Evolutionary conservation across 1,140 invertebrate genomes (phyloP).

Genomic region (Lepidurus apus): DNA sequence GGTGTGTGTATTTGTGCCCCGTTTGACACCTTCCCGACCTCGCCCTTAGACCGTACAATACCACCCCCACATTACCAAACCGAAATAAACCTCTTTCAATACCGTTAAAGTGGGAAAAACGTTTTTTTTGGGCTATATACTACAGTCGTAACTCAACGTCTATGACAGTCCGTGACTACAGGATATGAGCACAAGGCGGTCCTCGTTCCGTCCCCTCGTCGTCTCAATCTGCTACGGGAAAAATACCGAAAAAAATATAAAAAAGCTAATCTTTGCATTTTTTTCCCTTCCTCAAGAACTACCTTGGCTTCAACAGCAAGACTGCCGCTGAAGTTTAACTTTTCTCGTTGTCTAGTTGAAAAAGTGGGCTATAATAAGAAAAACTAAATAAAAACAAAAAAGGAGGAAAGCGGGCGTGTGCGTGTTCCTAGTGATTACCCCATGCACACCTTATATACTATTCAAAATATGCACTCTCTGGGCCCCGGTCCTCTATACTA

Average conservation of each 20-base stretch:
- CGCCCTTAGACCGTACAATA: neutral
- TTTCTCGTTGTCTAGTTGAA: too few species aligned
- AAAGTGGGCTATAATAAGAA: neutral
- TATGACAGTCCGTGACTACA: slow-evolving; percentile 21
- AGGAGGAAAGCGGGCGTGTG: neutral
- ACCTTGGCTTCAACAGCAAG: neutral
- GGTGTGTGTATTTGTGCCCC: neutral
- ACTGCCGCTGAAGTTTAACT: neutral
- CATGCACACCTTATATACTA: slow-evolving; percentile 13
- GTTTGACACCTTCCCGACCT: neutral
- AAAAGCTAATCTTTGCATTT: neutral
- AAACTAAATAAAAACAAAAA: neutral
- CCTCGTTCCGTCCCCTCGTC: slow-evolving; percentile 13
- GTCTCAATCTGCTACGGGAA: slow-evolving; percentile 18
- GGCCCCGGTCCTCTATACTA: neutral
- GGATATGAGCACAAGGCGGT: slow-evolving; percentile 10
- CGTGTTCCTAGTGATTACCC: slow-evolving; percentile 4
- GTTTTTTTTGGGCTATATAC: neutral
- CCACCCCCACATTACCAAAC: neutral
- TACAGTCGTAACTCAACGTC: neutral
- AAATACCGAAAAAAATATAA: neutral
- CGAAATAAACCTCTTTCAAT: slow-evolving; percentile 6
- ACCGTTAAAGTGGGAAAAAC: neutral
- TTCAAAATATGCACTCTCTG: neutral
- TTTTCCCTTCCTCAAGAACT: neutral